Percentiles rank a stretch among this genome's conserved stretches.
These are phyloP conservation scores for Prenolepis imparis DNA, from an alignment of 2,888 invertebrate genomes.

Conservation along the genomic window DNA sequence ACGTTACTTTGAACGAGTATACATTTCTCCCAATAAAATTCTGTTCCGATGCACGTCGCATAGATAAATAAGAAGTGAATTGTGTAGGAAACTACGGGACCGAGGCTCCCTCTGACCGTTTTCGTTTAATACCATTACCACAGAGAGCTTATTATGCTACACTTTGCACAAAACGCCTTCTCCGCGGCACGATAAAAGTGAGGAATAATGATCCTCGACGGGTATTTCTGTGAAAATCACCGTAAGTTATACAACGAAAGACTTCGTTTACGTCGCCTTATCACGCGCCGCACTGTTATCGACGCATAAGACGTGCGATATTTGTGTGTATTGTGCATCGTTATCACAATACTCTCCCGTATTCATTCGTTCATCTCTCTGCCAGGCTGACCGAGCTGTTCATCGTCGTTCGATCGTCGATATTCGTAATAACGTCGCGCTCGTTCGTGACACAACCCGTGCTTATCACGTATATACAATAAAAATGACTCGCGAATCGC, in stretches of 20 bases:
- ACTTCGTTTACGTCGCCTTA: constrained; percentile 44
- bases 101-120: constrained; percentile 70
- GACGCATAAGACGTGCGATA: constrained; percentile 24
- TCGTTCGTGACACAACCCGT: constrained; percentile 46
- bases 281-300: constrained; percentile 3
- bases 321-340: constrained; percentile 28
- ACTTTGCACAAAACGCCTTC: constrained; percentile 56
- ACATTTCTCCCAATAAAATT: constrained; percentile 30
- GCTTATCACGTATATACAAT: constrained; percentile 62
- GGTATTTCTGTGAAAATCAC: constrained; percentile 38
- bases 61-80: constrained; percentile 47
- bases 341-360: constrained; percentile 51
- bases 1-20: constrained; percentile 36
- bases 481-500: constrained; percentile 57
- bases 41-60: constrained; percentile 29
- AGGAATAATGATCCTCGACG: constrained; percentile 40
- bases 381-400: not conserved
- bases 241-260: constrained; percentile 56
- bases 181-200: constrained; percentile 57
- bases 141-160: constrained; percentile 76
- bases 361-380: constrained; percentile 59
- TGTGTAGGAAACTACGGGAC: constrained; percentile 66
- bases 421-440: constrained; percentile 40
- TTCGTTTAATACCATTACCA: constrained; percentile 62
- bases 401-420: not conserved